Evolutionary conservation across 2,113 vertebrate species (phyloP).

Genomic region (Pangasianodon hypophthalmus): DNA sequence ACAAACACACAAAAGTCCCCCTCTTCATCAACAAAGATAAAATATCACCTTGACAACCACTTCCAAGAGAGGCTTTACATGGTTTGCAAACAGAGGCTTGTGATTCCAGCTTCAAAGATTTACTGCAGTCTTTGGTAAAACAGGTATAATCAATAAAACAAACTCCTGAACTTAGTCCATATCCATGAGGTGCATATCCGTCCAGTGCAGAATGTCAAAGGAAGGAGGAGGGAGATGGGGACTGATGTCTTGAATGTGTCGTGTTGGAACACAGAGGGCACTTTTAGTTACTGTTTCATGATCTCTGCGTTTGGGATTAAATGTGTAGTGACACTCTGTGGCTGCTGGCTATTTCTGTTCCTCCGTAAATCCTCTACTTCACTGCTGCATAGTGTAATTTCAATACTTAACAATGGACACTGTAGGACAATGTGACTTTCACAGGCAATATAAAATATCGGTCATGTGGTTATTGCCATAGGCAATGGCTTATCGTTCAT

Average conservation of each 20-base stretch:
- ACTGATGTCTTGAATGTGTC: neutral
- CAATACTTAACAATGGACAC: neutral
- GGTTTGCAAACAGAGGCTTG: slow-evolving; percentile 39
- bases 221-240: neutral
- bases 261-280: slow-evolving; percentile 21
- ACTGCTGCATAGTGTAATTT: neutral
- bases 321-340: neutral
- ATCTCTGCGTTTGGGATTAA: slow-evolving; percentile 1
- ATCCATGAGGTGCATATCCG: slow-evolving; percentile 8
- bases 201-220: slow-evolving; percentile 7
- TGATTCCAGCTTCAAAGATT: slow-evolving; percentile 24
- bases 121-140: slow-evolving; percentile 40
- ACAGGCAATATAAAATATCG: neutral
- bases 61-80: slow-evolving; percentile 8
- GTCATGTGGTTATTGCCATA: neutral
- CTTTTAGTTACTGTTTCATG: neutral
- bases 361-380: neutral
- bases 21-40: slow-evolving; percentile 22
- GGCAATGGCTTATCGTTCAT: slow-evolving; percentile 3
- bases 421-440: slow-evolving; percentile 8
- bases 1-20: neutral
- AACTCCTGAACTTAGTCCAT: neutral
- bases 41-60: slow-evolving; percentile 8
- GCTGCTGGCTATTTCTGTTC: neutral
- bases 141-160: neutral